Evolutionary conservation across 2,888 invertebrate genomes (phyloP).

Genomic region (Nomada lathburiana): DNA sequence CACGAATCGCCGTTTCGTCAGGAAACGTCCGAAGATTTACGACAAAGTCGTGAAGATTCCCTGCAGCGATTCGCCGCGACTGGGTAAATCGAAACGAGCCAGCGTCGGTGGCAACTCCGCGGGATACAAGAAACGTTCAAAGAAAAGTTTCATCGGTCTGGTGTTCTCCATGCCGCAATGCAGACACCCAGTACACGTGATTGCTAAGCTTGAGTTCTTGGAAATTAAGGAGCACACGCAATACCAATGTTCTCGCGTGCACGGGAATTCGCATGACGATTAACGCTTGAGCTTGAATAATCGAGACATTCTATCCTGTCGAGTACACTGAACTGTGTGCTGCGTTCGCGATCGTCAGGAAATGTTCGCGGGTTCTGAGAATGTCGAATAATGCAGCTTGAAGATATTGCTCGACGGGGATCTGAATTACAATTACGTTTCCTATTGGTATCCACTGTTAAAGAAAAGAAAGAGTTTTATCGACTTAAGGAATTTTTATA

Average conservation of each 20-base stretch:
- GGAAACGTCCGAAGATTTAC: conserved; percentile 11
- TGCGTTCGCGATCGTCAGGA: background rate
- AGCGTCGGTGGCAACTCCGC: background rate
- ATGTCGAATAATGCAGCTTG: background rate
- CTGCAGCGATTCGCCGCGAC: conserved; percentile 3
- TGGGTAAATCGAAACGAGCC: conserved; percentile 30
- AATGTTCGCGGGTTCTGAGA: background rate
- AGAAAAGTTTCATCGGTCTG: conserved; percentile 11
- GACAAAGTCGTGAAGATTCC: background rate
- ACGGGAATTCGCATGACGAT: conserved; percentile 33
- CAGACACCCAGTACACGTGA: conserved; percentile 45
- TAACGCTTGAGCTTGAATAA: conserved; percentile 15
- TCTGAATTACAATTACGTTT: no score
- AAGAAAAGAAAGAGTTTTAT: background rate
- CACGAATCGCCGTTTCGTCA: conserved; percentile 7
- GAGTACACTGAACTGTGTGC: background rate
- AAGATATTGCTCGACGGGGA: background rate
- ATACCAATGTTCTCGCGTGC: conserved; percentile 38
- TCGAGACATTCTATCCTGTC: background rate
- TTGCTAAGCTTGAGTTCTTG: conserved; percentile 8
- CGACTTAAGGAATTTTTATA: background rate
- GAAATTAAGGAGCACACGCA: conserved; percentile 43
- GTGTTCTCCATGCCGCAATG: conserved; percentile 62
- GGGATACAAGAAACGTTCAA: background rate
- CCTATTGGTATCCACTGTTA: background rate